These are phyloP conservation scores for Pelvicachromis taeniatus DNA, from an alignment of 2,113 vertebrate species.

Conservation along the genomic window DNA sequence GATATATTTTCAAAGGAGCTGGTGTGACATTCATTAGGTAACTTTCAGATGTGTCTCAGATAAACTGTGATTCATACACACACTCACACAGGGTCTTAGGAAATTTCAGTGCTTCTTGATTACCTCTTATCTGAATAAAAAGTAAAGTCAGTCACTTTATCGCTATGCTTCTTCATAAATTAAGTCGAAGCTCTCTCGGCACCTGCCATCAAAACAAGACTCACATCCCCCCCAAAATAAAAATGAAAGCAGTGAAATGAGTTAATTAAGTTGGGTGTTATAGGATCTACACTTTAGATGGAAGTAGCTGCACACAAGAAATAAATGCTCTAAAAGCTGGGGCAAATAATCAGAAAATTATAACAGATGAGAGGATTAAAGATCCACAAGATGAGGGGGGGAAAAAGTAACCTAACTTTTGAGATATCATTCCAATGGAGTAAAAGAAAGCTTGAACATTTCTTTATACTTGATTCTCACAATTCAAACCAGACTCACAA, in stretches of 20 bases:
- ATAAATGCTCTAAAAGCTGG: background rate
- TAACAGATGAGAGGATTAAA: background rate
- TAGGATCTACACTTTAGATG: background rate
- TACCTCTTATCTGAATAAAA: constrained; percentile 11
- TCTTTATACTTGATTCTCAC: background rate
- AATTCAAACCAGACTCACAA: background rate
- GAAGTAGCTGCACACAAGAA: background rate
- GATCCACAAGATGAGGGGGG: background rate
- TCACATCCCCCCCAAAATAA: background rate
- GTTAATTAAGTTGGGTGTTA: background rate
- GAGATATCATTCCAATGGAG: background rate
- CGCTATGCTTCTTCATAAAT: background rate
- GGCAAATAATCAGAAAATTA: background rate
- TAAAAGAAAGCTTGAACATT: background rate
- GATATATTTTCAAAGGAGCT: constrained; percentile 21
- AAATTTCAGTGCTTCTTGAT: background rate
- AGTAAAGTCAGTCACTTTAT: constrained; percentile 9
- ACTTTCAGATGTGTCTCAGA: constrained; percentile 25
- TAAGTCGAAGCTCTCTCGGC: background rate
- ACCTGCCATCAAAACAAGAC: constrained; percentile 12
- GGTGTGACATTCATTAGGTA: constrained; percentile 42
- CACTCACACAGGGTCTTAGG: background rate
- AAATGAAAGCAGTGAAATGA: constrained; percentile 5
- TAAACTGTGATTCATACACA: constrained; percentile 2
- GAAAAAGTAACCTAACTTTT: background rate